Evolutionary conservation across 2,888 invertebrate genomes (phyloP).

Genomic region (Tachina lurida): DNA sequence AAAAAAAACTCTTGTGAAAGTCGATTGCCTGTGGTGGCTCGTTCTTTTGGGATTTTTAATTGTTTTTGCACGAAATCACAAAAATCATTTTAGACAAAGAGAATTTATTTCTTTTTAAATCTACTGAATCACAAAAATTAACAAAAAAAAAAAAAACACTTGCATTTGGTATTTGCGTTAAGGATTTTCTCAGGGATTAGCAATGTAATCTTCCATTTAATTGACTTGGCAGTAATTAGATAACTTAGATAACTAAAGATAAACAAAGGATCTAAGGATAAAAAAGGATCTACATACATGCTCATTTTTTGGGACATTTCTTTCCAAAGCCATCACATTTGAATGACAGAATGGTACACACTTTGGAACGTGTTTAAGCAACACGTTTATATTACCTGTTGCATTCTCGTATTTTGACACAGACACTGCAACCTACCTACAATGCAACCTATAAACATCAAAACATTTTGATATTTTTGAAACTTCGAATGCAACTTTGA

Average conservation of each 20-base stretch:
- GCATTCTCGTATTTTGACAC: no score
- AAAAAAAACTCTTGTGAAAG: conserved; percentile 28
- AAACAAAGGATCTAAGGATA: not conserved
- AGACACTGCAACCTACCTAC: no score
- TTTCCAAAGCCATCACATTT: not conserved
- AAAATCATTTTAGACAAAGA: not conserved
- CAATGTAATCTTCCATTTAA: conserved; percentile 14
- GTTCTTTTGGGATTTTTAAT: conserved; percentile 21
- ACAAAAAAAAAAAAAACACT: not conserved
- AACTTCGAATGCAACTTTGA: no score
- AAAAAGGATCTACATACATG: not conserved
- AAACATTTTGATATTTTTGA: no score
- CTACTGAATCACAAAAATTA: not conserved
- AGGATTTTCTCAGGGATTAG: conserved; percentile 44
- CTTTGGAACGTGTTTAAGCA: no score
- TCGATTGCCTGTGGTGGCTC: conserved; percentile 3
- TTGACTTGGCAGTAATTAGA: not conserved
- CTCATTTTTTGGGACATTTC: not conserved
- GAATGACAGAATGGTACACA: no score
- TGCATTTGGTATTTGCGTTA: conserved; percentile 10
- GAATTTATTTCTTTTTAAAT: not conserved
- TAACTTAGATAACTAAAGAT: not conserved
- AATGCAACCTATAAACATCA: no score
- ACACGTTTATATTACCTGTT: no score
- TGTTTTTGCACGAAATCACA: not conserved